These are phyloP conservation scores for Celastrina argiolus DNA, from an alignment of 2,888 invertebrate species.

Conservation along the genomic window DNA sequence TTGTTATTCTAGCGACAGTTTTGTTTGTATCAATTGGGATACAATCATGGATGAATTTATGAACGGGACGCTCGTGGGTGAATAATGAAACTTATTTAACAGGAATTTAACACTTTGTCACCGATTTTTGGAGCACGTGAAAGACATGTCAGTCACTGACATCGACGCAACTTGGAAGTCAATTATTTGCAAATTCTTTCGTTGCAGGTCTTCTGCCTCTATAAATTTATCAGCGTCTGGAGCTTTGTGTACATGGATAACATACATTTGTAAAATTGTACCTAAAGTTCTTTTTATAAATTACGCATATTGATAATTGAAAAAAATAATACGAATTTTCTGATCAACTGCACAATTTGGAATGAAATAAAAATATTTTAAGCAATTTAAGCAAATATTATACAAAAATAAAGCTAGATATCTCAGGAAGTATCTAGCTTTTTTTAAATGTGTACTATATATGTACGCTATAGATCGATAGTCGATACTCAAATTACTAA, in stretches of 20 bases:
- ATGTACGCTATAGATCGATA: not conserved
- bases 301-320: too few species aligned
- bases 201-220: not conserved
- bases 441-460: not conserved
- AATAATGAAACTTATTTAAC: slow-evolving; percentile 24
- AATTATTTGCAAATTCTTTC: slow-evolving; percentile 1
- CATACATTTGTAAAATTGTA: too few species aligned
- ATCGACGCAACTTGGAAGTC: not conserved
- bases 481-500: not conserved
- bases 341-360: too few species aligned
- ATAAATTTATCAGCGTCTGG: not conserved
- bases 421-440: not conserved
- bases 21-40: slow-evolving; percentile 64
- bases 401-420: too few species aligned
- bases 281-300: too few species aligned
- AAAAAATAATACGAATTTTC: too few species aligned
- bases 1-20: slow-evolving; percentile 66
- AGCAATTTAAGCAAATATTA: too few species aligned
- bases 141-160: not conserved
- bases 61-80: slow-evolving; percentile 36
- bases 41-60: slow-evolving; percentile 61
- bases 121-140: slow-evolving; percentile 4
- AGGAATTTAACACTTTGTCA: slow-evolving; percentile 13
- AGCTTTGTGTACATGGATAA: not conserved
- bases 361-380: too few species aligned